These are phyloP conservation scores for Keiferia lycopersicella DNA, from an alignment of 2,888 invertebrate genomes.

Conservation along the genomic window DNA sequence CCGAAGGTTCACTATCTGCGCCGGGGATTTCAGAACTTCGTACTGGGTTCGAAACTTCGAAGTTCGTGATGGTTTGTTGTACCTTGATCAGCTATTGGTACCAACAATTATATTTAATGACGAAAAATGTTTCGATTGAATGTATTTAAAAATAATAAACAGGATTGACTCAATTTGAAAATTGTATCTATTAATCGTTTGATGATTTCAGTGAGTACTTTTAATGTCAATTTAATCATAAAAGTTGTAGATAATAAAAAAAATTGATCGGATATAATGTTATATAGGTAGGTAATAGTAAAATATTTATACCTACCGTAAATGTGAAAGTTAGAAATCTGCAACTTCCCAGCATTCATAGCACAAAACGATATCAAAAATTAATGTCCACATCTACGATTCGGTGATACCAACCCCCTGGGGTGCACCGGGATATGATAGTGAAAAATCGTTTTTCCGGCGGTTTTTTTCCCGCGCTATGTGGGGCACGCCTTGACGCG, in stretches of 20 bases:
- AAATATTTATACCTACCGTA: too few species aligned
- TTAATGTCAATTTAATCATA: too few species aligned
- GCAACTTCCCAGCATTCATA: not conserved
- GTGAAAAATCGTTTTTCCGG: conserved; percentile 50
- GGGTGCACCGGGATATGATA: conserved; percentile 33
- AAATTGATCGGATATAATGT: too few species aligned
- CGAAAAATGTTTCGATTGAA: too few species aligned
- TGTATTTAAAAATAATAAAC: too few species aligned
- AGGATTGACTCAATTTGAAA: too few species aligned
- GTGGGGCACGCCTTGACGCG: conserved; percentile 38
- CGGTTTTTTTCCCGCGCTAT: conserved; percentile 39
- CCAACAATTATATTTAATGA: too few species aligned
- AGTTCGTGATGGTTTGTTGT: not conserved
- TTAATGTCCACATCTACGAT: conserved; percentile 1
- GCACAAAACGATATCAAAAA: conserved; percentile 19
- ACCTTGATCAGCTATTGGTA: not conserved
- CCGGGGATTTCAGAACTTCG: not conserved
- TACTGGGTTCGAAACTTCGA: not conserved
- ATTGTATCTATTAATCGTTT: too few species aligned
- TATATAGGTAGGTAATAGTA: too few species aligned
- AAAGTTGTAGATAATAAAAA: too few species aligned
- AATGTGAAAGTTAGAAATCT: too few species aligned
- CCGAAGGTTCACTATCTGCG: conserved; percentile 4
- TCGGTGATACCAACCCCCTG: conserved; percentile 21
- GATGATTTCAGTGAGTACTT: too few species aligned